Conservation (phyloP, 2,888 invertebrate genomes). For the Lacanobia oleracea region DNA sequence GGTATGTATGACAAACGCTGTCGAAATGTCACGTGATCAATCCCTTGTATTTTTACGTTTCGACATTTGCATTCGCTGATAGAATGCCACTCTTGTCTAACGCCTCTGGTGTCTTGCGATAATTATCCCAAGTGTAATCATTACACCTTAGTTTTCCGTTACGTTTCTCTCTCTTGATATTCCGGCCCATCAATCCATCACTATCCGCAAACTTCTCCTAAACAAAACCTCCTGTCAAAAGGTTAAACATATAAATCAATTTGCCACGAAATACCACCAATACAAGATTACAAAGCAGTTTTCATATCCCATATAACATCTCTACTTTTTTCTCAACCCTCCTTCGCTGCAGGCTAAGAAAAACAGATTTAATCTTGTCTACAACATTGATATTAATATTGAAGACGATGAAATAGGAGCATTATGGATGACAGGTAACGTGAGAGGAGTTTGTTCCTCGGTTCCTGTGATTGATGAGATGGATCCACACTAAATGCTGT, state of each 20-base stretch:
- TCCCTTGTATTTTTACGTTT: too few species aligned
- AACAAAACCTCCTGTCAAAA: conserved; percentile 14
- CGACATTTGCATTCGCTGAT: too few species aligned
- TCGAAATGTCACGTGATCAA: too few species aligned
- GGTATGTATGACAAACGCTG: too few species aligned
- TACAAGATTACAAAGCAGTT: conserved; percentile 8
- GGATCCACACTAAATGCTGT: conserved; percentile 8
- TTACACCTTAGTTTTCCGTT: too few species aligned
- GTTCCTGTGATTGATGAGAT: conserved; percentile 50
- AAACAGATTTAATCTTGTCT: conserved; percentile 50
- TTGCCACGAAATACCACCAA: not conserved
- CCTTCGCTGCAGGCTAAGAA: conserved; percentile 15
- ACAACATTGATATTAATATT: conserved; percentile 48
- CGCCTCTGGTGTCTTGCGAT: too few species aligned
- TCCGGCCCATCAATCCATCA: not conserved
- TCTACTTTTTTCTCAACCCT: conserved; percentile 13
- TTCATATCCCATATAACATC: conserved; percentile 22
- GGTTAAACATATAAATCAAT: conserved; percentile 17
- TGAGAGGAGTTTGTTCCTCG: conserved; percentile 43
- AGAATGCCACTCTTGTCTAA: too few species aligned
- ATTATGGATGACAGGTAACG: conserved; percentile 54
- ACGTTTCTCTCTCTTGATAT: not conserved
- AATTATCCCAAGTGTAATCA: too few species aligned
- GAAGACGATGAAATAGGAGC: conserved; percentile 38
- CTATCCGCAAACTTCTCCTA: not conserved